Evolutionary conservation across 2,797 vertebrate species (phyloP).

Genomic region (Microhierax caerulescens): DNA sequence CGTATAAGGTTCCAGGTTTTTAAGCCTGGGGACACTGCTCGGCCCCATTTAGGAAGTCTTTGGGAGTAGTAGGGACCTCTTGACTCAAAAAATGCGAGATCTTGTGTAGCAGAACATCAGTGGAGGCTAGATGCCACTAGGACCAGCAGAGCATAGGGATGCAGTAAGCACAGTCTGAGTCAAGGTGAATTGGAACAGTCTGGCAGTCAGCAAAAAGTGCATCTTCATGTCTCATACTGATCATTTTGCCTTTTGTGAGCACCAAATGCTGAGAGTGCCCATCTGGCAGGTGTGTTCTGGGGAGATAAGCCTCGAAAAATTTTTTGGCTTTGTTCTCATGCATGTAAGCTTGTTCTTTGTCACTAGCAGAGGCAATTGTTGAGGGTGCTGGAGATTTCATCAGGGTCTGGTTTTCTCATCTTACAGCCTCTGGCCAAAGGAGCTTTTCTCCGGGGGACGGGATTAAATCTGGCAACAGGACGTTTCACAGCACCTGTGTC

Average conservation of each 20-base stretch:
- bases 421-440: conserved; percentile 89
- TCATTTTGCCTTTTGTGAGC: not conserved
- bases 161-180: not conserved
- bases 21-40: not conserved
- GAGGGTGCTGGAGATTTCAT: not conserved
- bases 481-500: conserved; percentile 90
- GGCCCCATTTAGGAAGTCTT: not conserved
- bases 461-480: conserved; percentile 88
- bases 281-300: not conserved
- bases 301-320: too few species aligned
- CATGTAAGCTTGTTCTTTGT: fast-evolving
- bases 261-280: not conserved
- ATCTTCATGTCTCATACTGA: not conserved
- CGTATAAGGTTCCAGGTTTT: not conserved
- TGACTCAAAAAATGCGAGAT: not conserved
- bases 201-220: not conserved
- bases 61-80: not conserved
- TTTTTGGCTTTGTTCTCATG: not conserved
- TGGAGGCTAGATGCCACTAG: not conserved
- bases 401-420: not conserved
- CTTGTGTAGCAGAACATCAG: not conserved
- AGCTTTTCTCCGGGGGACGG: conserved; percentile 89
- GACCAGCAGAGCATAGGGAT: not conserved
- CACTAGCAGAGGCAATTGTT: not conserved
- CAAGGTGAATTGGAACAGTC: not conserved